Percentiles rank a stretch among this genome's conserved stretches.
These are phyloP conservation scores for Cynopterus brachyotis DNA, from an alignment of 2,113 vertebrate genomes.

Conservation along the genomic window DNA sequence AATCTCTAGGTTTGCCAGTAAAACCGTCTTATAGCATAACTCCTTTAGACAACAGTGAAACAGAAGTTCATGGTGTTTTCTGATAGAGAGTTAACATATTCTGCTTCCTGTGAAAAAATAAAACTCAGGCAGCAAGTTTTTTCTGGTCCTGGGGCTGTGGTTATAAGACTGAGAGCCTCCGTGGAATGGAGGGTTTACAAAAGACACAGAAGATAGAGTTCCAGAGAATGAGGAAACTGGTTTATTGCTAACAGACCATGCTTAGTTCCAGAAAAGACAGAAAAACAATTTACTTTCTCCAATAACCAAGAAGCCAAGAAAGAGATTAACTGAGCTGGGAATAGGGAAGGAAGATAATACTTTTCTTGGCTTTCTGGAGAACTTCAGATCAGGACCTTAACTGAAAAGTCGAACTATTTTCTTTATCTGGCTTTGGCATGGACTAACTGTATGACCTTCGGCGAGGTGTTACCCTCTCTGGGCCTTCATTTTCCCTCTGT, in stretches of 20 bases:
- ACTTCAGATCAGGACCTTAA: slow-evolving; percentile 47
- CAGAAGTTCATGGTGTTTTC: background rate
- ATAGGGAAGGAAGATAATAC: background rate
- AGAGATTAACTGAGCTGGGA: slow-evolving; percentile 6
- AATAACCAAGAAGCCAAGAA: slow-evolving; percentile 37
- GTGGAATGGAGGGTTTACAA: background rate
- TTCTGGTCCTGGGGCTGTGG: background rate
- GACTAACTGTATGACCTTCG: background rate
- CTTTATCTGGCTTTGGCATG: slow-evolving; percentile 34
- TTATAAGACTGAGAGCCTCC: background rate
- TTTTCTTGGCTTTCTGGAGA: slow-evolving; percentile 29
- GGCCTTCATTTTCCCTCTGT: slow-evolving; percentile 16
- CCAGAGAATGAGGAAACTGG: slow-evolving; percentile 37
- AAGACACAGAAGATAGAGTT: background rate
- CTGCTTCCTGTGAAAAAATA: slow-evolving; percentile 6
- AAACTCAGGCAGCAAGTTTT: background rate
- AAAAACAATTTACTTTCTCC: slow-evolving; percentile 46
- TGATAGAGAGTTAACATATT: background rate
- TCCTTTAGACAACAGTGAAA: background rate
- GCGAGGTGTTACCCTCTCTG: background rate
- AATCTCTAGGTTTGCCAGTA: background rate
- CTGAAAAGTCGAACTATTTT: slow-evolving; percentile 43
- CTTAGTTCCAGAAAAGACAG: slow-evolving; percentile 27
- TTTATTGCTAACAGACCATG: slow-evolving; percentile 35
- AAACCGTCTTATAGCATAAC: background rate